phyloP scores from a whole-genome alignment of 30 jellyfish, hydroid and myxozoan species.

The Nemopilema nomurai region DNA sequence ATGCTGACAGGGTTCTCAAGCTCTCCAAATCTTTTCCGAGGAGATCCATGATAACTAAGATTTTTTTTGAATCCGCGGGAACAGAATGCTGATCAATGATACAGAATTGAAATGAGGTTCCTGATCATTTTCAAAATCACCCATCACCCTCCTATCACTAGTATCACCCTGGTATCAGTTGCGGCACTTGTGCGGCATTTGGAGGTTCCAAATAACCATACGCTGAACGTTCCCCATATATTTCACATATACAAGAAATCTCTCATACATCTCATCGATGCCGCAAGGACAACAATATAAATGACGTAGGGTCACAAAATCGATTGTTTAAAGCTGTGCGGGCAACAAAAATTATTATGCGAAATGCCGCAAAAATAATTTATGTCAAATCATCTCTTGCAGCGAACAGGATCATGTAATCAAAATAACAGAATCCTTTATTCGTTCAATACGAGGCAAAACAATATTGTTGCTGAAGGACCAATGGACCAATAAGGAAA shows the following conservation, averaged over 20 bases:
- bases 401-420: neutral
- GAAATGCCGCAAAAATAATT: neutral
- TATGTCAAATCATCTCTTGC: neutral
- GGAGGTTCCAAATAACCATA: neutral
- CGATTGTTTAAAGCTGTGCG: neutral
- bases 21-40: neutral
- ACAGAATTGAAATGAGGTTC: neutral
- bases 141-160: neutral
- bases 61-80: neutral
- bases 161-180: neutral
- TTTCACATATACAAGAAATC: neutral
- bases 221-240: neutral
- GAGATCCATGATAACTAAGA: neutral
- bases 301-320: neutral
- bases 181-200: neutral
- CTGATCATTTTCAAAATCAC: neutral
- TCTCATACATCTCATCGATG: neutral
- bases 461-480: neutral
- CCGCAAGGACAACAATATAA: neutral
- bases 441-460: neutral
- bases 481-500: neutral
- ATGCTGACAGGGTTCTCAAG: neutral
- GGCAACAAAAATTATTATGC: neutral
- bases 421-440: neutral
- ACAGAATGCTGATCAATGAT: neutral